Base-by-base conservation (phyloP, 2,888 invertebrate genomes). In the Imbricaverruca yamaguchii region DNA sequence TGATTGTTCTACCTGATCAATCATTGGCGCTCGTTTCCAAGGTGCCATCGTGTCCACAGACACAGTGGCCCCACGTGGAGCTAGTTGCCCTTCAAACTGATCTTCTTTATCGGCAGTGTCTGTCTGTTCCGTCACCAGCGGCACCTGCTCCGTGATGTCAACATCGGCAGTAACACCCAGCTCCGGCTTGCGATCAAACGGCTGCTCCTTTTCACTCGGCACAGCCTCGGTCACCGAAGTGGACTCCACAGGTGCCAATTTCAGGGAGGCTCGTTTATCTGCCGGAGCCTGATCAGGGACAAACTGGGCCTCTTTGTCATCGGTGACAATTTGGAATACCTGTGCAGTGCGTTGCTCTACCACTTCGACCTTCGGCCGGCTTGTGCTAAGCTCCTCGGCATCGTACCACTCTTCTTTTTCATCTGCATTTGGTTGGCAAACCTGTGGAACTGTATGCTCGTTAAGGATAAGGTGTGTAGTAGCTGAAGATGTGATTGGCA, bases 341-440 rank as follows among this genome's bases (percentile, higher is more conserved):
- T 74, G 74, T 9, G 53, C 0, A 0, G 74, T 74, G 18, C 53
- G 74, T 18, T 74, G 74, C 10, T 74, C 74, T 1, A 74, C 8
- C 0, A 74, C 53, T 13, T 74, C 74, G 8, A 74, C 53, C 13
- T 21, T 74, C 18, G 78, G 23, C 57, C 15, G 78, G 1, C 15
- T n/a, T 23, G 15, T 57, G 55, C n/a, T 25, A 0, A 78, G 7
- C 7, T 57, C 78, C 10, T 78, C 78, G 23, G 74, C 74, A 53
- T 74, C 74, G 74, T 74, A 74, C 74, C 74, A 74, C 53, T 74
- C 74, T 21, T 74, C 74, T 21, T 18, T 13, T 13, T 74, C 74
- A 4, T 74, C 74, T 18, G 74, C 18, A 39, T 53, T 53, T 1
- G 74, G 74, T 53, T 74, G 74, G 53, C 53, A 53, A 11, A 74